Evolutionary conservation across 2,888 invertebrate species (phyloP).

Genomic region (Sinodicranocentrus sp.): DNA sequence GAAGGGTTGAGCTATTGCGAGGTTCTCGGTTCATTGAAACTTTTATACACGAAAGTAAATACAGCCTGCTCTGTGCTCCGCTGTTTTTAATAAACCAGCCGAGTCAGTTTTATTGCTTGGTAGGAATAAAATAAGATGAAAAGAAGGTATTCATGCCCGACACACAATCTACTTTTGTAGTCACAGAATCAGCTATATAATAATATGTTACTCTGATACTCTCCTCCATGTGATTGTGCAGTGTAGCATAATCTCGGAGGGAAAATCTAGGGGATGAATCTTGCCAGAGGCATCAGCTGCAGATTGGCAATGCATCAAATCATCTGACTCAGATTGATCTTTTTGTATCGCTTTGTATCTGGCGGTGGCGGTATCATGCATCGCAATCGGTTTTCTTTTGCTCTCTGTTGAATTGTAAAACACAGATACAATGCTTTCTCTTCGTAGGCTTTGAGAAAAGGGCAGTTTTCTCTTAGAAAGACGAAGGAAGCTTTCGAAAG

Average conservation of each 20-base stretch:
- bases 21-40: too few relatives aligned
- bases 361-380: constrained; percentile 1
- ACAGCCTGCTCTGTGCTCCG: neutral
- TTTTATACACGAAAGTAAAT: too few relatives aligned
- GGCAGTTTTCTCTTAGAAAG: constrained; percentile 14
- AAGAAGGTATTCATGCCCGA: constrained; percentile 27
- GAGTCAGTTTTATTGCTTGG: constrained; percentile 32
- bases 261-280: constrained; percentile 22
- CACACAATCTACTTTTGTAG: constrained; percentile 35
- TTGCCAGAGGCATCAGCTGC: constrained; percentile 47
- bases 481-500: constrained; percentile 41
- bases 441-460: constrained; percentile 35
- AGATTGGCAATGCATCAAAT: constrained; percentile 67
- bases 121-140: constrained; percentile 24
- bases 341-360: constrained; percentile 51
- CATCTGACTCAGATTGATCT: constrained; percentile 63
- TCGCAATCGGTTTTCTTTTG: constrained; percentile 13
- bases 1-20: too few relatives aligned
- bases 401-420: constrained; percentile 59
- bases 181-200: constrained; percentile 16
- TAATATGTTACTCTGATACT: constrained; percentile 2
- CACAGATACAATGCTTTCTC: constrained; percentile 26
- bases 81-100: constrained; percentile 46
- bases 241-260: constrained; percentile 42
- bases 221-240: neutral